Percentiles rank a stretch among this genome's conserved stretches.
These are phyloP conservation scores for Phasianus colchicus DNA, from an alignment of 2,113 vertebrate species.

Conservation along the genomic window DNA sequence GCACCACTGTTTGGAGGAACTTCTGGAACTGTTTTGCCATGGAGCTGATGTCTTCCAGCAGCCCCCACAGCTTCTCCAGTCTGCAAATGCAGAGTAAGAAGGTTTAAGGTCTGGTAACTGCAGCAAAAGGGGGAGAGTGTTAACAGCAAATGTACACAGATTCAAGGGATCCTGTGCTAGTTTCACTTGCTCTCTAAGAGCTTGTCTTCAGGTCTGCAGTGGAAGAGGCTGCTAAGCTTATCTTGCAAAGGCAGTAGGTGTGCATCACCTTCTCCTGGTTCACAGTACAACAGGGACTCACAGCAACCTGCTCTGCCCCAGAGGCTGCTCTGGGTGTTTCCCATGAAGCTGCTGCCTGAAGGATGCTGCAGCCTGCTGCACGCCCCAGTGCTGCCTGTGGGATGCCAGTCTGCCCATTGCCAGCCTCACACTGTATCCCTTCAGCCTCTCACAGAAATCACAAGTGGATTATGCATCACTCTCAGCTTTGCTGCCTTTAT, in stretches of 20 bases:
- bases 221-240: not conserved
- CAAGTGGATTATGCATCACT: not conserved
- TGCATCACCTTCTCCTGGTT: not conserved
- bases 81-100: not conserved
- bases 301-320: rapidly evolving
- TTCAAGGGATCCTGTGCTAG: not conserved
- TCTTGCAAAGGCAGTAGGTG: not conserved
- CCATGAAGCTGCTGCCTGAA: not conserved
- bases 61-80: conserved; percentile 47
- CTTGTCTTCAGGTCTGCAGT: not conserved
- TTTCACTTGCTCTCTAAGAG: rapidly evolving
- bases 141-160: not conserved
- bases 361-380: not conserved
- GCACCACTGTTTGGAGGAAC: not conserved
- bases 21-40: not conserved
- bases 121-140: not conserved
- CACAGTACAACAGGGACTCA: rapidly evolving
- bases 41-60: conserved; percentile 34
- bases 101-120: not conserved
- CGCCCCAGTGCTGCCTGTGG: not conserved
- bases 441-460: not conserved
- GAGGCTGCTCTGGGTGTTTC: not conserved
- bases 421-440: not conserved
- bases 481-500: not conserved
- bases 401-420: rapidly evolving